Base-by-base conservation (phyloP, 2,888 invertebrate species). In the Chromoteleia sp. region DNA sequence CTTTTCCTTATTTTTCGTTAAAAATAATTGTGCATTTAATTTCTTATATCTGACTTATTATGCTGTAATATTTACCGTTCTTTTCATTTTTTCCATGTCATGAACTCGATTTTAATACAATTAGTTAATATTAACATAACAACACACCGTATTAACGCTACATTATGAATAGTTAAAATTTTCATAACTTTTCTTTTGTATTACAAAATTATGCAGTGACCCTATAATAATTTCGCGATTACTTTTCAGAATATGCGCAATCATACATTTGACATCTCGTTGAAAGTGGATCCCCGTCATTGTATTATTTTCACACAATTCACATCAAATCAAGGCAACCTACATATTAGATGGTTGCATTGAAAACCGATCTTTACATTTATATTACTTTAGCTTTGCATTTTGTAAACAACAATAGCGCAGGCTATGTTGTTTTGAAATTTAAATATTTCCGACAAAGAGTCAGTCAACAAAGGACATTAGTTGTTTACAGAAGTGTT, bases 291-390 rank as follows among this genome's bases (percentile, higher is more conserved):
- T 15, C 43, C 12, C 6, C 2, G 6, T 15, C 8, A 43, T 17
- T 43, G 43, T 43, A 8, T 43, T 43, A 15, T 43, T 43, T 43
- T 43, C 43, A 43, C 43, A 43, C 15, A 8, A 43, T 43, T 43
- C 14, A 14, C 8, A 0, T 17, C 17, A 15, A n/a, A n/a, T n/a
- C n/a, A n/a, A n/a, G n/a, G n/a, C n/a, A n/a, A n/a, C n/a, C n/a
- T n/a, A n/a, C n/a, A n/a, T n/a, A n/a, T n/a, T n/a, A n/a, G n/a
- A n/a, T n/a, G n/a, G n/a, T n/a, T n/a, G n/a, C n/a, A n/a, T n/a
- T n/a, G n/a, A n/a, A n/a, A n/a, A n/a, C n/a, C n/a, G n/a, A n/a
- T n/a, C n/a, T n/a, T n/a, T n/a, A n/a, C n/a, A n/a, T n/a, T n/a
- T n/a, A n/a, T n/a, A n/a, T n/a, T n/a, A n/a, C n/a, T n/a, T n/a